Conservation (phyloP, 2,888 invertebrate species). For the Alviniconcha strummeri region DNA sequence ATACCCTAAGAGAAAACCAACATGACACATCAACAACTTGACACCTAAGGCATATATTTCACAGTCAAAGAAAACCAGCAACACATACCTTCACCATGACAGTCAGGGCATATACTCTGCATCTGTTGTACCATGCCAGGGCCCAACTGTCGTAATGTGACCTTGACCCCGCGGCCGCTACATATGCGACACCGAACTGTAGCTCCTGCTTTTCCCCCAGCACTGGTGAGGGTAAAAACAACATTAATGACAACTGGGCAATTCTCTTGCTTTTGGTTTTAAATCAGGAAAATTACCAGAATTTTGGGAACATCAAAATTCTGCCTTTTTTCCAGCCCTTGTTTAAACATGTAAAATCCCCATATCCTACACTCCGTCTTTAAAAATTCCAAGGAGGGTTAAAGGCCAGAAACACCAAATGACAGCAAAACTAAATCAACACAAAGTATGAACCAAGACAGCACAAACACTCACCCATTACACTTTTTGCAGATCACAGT, state of each 20-base stretch:
- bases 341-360: no score
- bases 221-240: slow-evolving; percentile 57
- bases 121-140: slow-evolving; percentile 78
- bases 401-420: neutral
- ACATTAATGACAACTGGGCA: neutral
- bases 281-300: no score
- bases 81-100: slow-evolving; percentile 77
- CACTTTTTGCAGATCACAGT: slow-evolving; percentile 87
- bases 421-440: neutral
- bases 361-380: no score
- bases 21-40: no score
- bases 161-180: slow-evolving; percentile 85
- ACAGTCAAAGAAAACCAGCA: no score
- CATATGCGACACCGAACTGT: slow-evolving; percentile 82
- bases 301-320: no score
- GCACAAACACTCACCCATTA: slow-evolving; percentile 78
- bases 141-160: slow-evolving; percentile 83
- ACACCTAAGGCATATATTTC: no score
- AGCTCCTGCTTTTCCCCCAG: slow-evolving; percentile 83
- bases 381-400: no score
- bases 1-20: no score
- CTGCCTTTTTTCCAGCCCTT: neutral
- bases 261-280: no score
- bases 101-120: slow-evolving; percentile 74
- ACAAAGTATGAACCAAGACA: neutral